A percentile compares a stretch with the other conserved stretches of the same genome.
Conservation (phyloP, 2,797 vertebrate genomes). For the Syngnathus rostellatus region DNA sequence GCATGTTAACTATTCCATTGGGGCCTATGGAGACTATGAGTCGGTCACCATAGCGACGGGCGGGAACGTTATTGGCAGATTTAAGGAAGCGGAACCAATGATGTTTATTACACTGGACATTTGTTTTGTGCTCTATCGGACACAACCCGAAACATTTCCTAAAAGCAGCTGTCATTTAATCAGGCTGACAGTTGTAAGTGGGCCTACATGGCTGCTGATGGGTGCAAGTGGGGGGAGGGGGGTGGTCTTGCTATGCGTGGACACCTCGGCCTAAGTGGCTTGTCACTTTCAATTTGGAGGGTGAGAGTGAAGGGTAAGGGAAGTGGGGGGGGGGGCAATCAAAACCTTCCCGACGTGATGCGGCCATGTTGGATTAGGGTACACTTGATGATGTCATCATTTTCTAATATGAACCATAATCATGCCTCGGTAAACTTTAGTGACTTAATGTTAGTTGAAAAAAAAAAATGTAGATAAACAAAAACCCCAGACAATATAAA, state of each 20-base stretch:
- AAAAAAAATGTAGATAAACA: not conserved
- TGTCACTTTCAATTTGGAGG: constrained; percentile 70
- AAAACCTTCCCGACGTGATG: constrained; percentile 54
- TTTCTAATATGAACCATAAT: not conserved
- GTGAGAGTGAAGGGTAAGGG: constrained; percentile 39
- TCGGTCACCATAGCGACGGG: constrained; percentile 36
- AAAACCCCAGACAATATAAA: not conserved
- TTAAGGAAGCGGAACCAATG: constrained; percentile 47
- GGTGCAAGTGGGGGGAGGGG: not conserved
- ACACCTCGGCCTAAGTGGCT: constrained; percentile 63
- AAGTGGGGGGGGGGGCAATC: constrained; percentile 5
- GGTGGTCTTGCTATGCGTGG: constrained; percentile 32
- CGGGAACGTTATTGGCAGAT: constrained; percentile 47
- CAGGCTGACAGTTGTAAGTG: constrained; percentile 58
- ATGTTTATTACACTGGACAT: constrained; percentile 47
- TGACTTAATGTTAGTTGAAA: no score
- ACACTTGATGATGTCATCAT: not conserved
- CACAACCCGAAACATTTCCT: constrained; percentile 54
- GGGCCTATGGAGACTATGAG: not conserved
- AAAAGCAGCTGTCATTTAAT: constrained; percentile 61
- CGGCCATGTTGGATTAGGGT: constrained; percentile 13
- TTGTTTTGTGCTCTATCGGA: constrained; percentile 36
- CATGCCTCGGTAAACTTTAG: constrained; percentile 12
- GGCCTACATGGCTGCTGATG: constrained; percentile 52
- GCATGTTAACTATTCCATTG: constrained; percentile 30